Percentiles rank a stretch among this genome's conserved stretches.
Evolutionary conservation across 2,113 vertebrate species (phyloP).

Genomic region (Rhipidura dahli): DNA sequence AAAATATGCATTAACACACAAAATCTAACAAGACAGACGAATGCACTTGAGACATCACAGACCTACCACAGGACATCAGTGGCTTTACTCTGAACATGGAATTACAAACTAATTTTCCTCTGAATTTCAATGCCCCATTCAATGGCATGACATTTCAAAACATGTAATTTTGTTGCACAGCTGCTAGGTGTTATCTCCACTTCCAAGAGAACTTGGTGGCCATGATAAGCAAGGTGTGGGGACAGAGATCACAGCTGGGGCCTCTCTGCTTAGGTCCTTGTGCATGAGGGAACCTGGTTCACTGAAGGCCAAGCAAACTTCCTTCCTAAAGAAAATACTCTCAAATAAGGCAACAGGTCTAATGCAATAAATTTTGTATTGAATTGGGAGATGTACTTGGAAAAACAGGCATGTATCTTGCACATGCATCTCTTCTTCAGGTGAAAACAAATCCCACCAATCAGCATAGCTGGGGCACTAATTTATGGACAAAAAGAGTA

Average conservation of each 20-base stretch:
- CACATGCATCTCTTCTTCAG: background rate
- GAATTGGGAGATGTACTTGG: background rate
- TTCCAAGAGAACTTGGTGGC: background rate
- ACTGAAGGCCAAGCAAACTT: background rate
- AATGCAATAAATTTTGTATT: background rate
- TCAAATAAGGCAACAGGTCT: background rate
- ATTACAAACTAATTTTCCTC: background rate
- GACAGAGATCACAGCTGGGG: background rate
- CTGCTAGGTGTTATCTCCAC: background rate
- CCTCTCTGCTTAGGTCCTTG: background rate
- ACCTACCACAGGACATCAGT: background rate
- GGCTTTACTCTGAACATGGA: background rate
- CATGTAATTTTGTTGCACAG: background rate
- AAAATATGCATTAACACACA: background rate
- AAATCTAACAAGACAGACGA: background rate
- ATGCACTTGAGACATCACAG: background rate
- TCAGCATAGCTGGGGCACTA: background rate
- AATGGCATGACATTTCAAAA: background rate
- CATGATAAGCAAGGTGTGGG: background rate
- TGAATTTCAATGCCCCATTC: background rate
- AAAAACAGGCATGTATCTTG: background rate
- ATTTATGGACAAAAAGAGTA: background rate
- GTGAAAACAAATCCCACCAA: background rate
- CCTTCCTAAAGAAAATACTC: background rate
- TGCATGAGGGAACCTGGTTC: background rate